A percentile compares a stretch with the other conserved stretches of the same genome.
phyloP scores from a whole-genome alignment of 2,113 vertebrate species.

The rabbit (Oryctolagus cuniculus) region DNA sequence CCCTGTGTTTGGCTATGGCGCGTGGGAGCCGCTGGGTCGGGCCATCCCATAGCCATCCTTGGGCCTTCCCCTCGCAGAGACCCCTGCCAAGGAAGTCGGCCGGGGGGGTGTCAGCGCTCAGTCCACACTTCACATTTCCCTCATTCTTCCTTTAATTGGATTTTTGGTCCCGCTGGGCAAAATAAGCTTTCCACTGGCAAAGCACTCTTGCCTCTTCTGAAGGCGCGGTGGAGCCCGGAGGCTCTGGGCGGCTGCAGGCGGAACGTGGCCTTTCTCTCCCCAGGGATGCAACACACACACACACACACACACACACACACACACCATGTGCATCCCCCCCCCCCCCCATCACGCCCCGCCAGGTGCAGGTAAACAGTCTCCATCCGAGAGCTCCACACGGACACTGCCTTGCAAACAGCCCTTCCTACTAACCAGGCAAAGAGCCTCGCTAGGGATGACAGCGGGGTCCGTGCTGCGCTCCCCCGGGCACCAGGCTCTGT shows the following conservation, averaged over 20 bases:
- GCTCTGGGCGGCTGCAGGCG: conserved; percentile 64
- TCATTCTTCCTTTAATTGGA: conserved; percentile 86
- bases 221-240: conserved; percentile 55
- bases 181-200: conserved; percentile 81
- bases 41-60: conserved; percentile 62
- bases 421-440: neutral
- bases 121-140: conserved; percentile 81
- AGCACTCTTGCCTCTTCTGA: conserved; percentile 70
- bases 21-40: conserved; percentile 52
- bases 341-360: neutral
- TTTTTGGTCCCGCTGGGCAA: conserved; percentile 84
- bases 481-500: neutral
- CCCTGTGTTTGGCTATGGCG: conserved; percentile 31
- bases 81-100: conserved; percentile 78
- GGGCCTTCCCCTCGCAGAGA: conserved; percentile 59
- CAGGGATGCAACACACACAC: neutral
- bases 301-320: neutral
- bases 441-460: neutral
- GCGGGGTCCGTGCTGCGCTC: neutral
- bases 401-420: neutral
- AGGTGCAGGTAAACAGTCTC: conserved; percentile 1
- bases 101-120: conserved; percentile 72
- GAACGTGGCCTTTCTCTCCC: conserved; percentile 33
- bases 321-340: neutral
- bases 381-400: neutral